Evolutionary conservation across 2,797 vertebrate genomes (phyloP).

Genomic region (Brachymystax lenok): DNA sequence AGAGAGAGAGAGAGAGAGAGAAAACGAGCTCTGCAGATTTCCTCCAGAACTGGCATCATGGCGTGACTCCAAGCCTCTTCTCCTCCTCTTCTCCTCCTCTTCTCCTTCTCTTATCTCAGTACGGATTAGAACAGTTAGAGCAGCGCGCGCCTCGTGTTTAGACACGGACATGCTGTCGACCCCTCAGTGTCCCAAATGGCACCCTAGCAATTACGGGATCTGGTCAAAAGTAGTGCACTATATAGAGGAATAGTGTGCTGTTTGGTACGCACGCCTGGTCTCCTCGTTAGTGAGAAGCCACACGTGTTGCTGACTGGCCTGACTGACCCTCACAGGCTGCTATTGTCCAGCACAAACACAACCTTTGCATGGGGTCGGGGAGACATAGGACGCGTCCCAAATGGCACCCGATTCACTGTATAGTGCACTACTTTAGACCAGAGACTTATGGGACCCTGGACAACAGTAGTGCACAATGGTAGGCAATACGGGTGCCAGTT

Average conservation of each 20-base stretch:
- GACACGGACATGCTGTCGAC: conserved; percentile 9
- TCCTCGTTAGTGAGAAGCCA: neutral
- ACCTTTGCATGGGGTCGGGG: neutral
- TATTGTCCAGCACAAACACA: neutral
- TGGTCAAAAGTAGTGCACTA: too few relatives aligned
- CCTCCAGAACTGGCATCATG: neutral
- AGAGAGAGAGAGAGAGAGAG: neutral
- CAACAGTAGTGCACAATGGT: too few relatives aligned
- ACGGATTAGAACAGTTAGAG: neutral
- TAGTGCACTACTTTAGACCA: too few relatives aligned
- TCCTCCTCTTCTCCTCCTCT: too few relatives aligned
- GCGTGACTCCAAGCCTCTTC: neutral
- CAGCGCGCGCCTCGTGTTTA: conserved; percentile 1
- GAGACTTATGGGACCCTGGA: too few relatives aligned
- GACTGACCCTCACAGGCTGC: neutral
- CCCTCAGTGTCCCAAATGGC: too few relatives aligned
- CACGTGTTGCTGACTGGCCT: neutral
- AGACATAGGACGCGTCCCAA: neutral
- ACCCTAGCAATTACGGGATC: too few relatives aligned
- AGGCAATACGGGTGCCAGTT: too few relatives aligned
- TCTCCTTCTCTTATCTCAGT: too few relatives aligned
- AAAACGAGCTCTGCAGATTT: neutral
- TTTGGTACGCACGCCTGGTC: too few relatives aligned
- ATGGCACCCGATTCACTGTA: too few relatives aligned
- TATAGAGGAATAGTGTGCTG: too few relatives aligned